Base-by-base conservation (phyloP, 1,140 invertebrate genomes). In the Drosophila elegans region DNA sequence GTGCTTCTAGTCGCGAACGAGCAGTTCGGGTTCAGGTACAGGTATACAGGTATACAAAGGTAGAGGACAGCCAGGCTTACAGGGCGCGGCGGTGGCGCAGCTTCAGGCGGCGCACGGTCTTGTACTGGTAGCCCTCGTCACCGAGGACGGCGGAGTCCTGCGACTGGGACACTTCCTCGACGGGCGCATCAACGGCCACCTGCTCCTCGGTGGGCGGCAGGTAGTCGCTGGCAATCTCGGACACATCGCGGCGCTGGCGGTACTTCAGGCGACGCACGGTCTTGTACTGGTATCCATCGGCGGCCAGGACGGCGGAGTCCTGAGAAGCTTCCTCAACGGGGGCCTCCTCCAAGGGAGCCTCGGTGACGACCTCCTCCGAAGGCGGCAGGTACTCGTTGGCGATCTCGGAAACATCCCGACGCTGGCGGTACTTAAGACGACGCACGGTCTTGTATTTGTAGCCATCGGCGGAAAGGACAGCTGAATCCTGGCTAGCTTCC, bases 61-160 rank as follows among this genome's bases (percentile, higher is more conserved):
- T 21, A 21, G 16, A 21, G 16, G 36, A 21, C 10, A 6, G 62
- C 49, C 53, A 34, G 16, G 46, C 60, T 78, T 80, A 91, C 53
- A 91, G 60, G 52, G 89, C 88, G 66, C 88, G 88, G 63, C 88
- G 88, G 49, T 88, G 83, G 42, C 88, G 88, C 39, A 79, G 73
- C 63, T 86, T 91, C 41, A 91, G 64, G 29, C 88, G 88, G 53
- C 82, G 82, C n/a, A 91, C 88, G 51, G 82, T 84, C 69, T 91
- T 91, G 72, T 91, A 91, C 39, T 61, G 55, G 71, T 91, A 91
- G 6, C 88, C 88, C 59, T 90, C 71, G 5, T 63, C 73, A 12
- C 60, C 82, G 2, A 90, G 72, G 9, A 83, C 56, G 25, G 88
- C 82, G 0, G 86, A 72, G 13, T 90, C 85, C 38, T 89, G 78